These are phyloP conservation scores for Zoanthus gigantus DNA, from an alignment of 92 coral and sea anemone genomes.

Conservation along the genomic window DNA sequence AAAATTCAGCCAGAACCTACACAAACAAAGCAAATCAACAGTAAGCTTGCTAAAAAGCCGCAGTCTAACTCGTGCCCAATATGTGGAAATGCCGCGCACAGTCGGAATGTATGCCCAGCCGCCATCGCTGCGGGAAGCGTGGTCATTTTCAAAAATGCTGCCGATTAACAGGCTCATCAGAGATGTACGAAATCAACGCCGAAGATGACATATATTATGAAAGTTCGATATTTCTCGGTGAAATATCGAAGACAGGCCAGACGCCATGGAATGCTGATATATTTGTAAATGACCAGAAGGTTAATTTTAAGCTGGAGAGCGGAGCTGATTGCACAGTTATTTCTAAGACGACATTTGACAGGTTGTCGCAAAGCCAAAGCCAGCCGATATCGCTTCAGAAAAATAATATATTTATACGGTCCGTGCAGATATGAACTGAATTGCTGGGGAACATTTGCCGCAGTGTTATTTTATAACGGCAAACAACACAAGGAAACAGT, in stretches of 20 bases:
- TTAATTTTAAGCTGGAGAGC: conserved; percentile 35
- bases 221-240: conserved; percentile 20
- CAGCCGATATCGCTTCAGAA: not conserved
- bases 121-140: conserved; percentile 39
- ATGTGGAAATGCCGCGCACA: conserved; percentile 36
- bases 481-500: conserved; percentile 28
- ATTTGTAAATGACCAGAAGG: not conserved
- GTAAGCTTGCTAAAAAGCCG: conserved; percentile 1
- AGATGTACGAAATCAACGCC: conserved; percentile 8
- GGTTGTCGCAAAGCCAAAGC: conserved; percentile 40
- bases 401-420: conserved; percentile 15
- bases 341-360: conserved; percentile 44
- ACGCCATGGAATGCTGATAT: conserved; percentile 6
- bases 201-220: conserved; percentile 1
- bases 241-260: conserved; percentile 1
- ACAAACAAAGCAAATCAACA: not conserved
- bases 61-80: conserved; percentile 26
- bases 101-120: conserved; percentile 49
- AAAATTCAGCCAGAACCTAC: conserved; percentile 7
- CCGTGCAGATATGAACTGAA: conserved; percentile 35
- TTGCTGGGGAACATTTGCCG: conserved; percentile 21
- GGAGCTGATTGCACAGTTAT: conserved; percentile 14
- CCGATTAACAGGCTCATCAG: not conserved
- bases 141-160: conserved; percentile 40
- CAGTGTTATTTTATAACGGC: not conserved